Percentiles rank a stretch among this genome's conserved stretches.
Conservation (phyloP, 2,113 vertebrate genomes). For the Pimephales promelas region DNA sequence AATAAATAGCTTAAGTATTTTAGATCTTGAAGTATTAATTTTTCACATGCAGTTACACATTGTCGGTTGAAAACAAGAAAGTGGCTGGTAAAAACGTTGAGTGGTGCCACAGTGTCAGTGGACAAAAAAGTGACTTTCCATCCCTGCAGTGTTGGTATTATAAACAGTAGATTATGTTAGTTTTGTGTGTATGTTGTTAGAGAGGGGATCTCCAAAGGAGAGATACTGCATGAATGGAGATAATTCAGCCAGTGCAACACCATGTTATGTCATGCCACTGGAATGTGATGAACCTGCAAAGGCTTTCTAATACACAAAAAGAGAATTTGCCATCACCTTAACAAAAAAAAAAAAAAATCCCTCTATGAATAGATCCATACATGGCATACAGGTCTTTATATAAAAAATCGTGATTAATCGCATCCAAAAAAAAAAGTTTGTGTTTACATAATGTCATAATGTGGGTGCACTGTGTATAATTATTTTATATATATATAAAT, state of each 20-base stretch:
- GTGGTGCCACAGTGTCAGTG: too few species aligned
- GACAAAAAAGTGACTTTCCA: too few species aligned
- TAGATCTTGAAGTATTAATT: too few species aligned
- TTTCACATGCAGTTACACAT: too few species aligned
- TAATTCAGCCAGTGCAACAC: conserved; percentile 62
- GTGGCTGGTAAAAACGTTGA: too few species aligned
- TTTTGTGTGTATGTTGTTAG: not conserved
- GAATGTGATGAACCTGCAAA: conserved; percentile 79
- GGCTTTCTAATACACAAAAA: conserved; percentile 58
- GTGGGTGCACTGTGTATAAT: too few species aligned
- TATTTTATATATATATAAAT: too few species aligned
- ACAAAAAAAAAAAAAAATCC: not conserved
- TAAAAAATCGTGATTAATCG: too few species aligned
- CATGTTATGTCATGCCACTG: conserved; percentile 65
- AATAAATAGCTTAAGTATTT: too few species aligned
- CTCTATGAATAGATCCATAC: not conserved
- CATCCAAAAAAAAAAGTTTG: too few species aligned
- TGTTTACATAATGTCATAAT: too few species aligned
- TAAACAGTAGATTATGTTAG: not conserved
- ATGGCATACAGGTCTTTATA: not conserved
- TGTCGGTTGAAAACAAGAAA: too few species aligned
- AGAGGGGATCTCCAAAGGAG: not conserved
- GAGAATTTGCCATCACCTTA: not conserved
- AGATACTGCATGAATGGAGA: conserved; percentile 64
- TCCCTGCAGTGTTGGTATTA: not conserved